phyloP scores from a whole-genome alignment of 64 coral and sea anemone genomes.

The Stylophora pistillata region DNA sequence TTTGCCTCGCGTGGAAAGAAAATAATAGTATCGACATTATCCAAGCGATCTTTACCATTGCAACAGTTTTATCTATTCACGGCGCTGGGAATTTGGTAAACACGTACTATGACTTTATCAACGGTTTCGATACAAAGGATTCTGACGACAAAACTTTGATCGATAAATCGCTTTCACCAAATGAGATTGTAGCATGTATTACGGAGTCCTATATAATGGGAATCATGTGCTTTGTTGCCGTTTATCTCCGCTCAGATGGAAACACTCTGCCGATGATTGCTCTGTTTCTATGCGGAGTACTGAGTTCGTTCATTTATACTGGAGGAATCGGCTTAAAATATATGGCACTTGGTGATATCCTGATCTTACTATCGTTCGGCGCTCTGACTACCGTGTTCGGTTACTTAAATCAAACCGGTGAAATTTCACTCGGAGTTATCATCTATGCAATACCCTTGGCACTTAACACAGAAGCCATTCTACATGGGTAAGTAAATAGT shows the following conservation, averaged over 20 bases:
- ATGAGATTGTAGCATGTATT: slow-evolving; percentile 50
- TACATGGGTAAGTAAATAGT: slow-evolving; percentile 72
- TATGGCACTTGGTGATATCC: slow-evolving; percentile 66
- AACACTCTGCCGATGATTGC: slow-evolving; percentile 34
- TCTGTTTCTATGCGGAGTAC: slow-evolving; percentile 61
- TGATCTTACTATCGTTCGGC: slow-evolving; percentile 78
- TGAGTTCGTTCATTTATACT: slow-evolving; percentile 82
- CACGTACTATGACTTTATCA: slow-evolving; percentile 60
- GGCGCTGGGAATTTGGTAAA: slow-evolving; percentile 77
- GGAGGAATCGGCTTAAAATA: slow-evolving; percentile 71
- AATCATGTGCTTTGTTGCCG: slow-evolving; percentile 29
- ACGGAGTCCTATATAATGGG: slow-evolving; percentile 51
- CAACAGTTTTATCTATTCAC: slow-evolving; percentile 57
- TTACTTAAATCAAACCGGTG: slow-evolving; percentile 64
- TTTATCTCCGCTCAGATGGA: slow-evolving; percentile 46
- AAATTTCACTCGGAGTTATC: slow-evolving; percentile 32
- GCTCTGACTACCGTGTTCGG: slow-evolving; percentile 71
- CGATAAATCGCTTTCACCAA: slow-evolving; percentile 32
- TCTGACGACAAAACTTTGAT: slow-evolving; percentile 65
- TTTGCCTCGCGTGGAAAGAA: slow-evolving; percentile 67
- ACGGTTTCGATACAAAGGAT: slow-evolving; percentile 58
- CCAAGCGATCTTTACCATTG: slow-evolving; percentile 32
- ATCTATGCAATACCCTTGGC: slow-evolving; percentile 66
- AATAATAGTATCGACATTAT: slow-evolving; percentile 28
- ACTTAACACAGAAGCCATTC: slow-evolving; percentile 79